These are phyloP conservation scores for Betta splendens DNA, from an alignment of 2,797 vertebrate genomes.

Conservation along the genomic window DNA sequence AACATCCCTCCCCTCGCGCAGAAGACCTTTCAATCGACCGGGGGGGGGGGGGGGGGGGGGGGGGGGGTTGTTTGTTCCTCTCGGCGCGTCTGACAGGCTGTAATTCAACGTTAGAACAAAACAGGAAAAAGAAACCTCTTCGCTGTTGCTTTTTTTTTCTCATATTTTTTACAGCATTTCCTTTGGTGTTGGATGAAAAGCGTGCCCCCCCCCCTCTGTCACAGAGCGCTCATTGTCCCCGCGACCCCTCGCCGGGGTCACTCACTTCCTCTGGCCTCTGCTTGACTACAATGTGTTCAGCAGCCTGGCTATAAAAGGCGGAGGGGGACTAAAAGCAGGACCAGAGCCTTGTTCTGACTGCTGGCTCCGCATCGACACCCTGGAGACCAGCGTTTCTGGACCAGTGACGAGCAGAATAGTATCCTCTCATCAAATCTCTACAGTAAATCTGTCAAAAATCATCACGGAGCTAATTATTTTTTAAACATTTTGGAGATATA, in stretches of 20 bases:
- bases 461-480: conserved; percentile 22
- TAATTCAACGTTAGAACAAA: conserved; percentile 50
- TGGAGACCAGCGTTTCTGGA: conserved; percentile 17
- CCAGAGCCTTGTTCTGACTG: conserved; percentile 36
- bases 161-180: conserved; percentile 35
- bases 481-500: neutral
- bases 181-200: conserved; percentile 34
- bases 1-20: conserved; percentile 19
- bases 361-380: conserved; percentile 32
- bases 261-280: conserved; percentile 47
- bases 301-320: conserved; percentile 47
- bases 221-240: conserved; percentile 48
- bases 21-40: conserved; percentile 29
- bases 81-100: conserved; percentile 54
- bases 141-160: conserved; percentile 15
- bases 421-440: conserved; percentile 31
- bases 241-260: conserved; percentile 48
- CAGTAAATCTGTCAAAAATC: conserved; percentile 45
- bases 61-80: conserved; percentile 35
- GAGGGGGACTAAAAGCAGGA: conserved; percentile 41
- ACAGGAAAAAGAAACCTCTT: conserved; percentile 6
- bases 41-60: no score
- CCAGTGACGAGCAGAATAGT: conserved; percentile 4
- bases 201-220: conserved; percentile 25
- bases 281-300: conserved; percentile 42